Evolutionary conservation across 23 tunicate genomes (phyloP), one percentile per base, ranked within the genome.

Genomic region (Trididemnum miniatum): DNA sequence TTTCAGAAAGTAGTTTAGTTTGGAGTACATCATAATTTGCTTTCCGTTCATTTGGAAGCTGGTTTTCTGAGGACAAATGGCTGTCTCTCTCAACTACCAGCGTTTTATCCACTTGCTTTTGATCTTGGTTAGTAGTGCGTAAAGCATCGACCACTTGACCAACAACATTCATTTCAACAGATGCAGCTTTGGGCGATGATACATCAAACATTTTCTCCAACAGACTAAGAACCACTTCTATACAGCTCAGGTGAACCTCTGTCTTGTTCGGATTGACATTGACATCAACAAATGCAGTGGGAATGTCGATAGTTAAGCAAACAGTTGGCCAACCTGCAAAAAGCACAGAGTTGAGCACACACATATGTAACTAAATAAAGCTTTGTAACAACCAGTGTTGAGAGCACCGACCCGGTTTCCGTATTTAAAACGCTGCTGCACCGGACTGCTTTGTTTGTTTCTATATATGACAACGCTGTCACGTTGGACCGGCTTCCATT

Each of bases 251-350:
- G 18, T 78, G 22, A 20, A 90, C 86, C 31, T 72, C 79, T 0
- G 89, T 78, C 35, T 90, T 90, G 77, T 85, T 86, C 4, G 95
- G 71, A 72, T 90, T 86, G 12, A 90, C 89, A 73, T 90, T 90
- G 20, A 65, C 84, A 80, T 90, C 95, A 22, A 90, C 67, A 1
- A 49, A 35, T 26, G 81, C 39, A 28, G 62, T 20, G 1, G 88
- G 81, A 5, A 89, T 62, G 9, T 54, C 35, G 27, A 82, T 82
- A n/a, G 32, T 50, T 37, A 88, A 67, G 31, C 72, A 30, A 12
- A 65, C 65, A 5, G 54, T 65, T 23, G 92, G 92, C 87, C 87
- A 88, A 38, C 89, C 89, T 85, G 37, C 54, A 44, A 44, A 44
- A 44, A 9, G 15, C 54, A 44, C 15, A 15, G 9, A 15, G 15